Conservation (phyloP, 2,797 vertebrate species). For the Moxostoma hubbsi region DNA sequence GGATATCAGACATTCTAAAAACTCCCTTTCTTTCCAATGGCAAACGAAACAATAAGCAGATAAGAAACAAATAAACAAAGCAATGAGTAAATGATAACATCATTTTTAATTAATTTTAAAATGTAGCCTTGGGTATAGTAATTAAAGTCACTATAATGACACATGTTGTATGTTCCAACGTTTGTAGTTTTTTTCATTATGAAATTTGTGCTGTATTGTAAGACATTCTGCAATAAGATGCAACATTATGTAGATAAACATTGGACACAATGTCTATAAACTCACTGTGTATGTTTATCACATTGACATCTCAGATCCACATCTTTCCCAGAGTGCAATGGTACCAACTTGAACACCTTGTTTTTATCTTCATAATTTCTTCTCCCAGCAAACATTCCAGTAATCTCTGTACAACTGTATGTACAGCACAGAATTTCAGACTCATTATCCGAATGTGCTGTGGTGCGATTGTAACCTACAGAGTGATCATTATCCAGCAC, state of each 20-base stretch:
- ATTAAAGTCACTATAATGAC: no score
- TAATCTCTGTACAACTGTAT: conserved; percentile 12
- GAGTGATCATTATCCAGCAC: conserved; percentile 54
- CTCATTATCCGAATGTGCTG: conserved; percentile 49
- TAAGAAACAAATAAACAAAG: no score
- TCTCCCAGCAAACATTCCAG: conserved; percentile 16
- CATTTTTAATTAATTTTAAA: no score
- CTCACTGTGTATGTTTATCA: not conserved
- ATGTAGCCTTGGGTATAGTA: no score
- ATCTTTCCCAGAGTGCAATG: conserved; percentile 24
- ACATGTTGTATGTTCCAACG: no score
- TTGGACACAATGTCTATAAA: not conserved
- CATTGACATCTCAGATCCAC: not conserved
- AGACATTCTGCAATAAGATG: not conserved
- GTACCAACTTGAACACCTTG: not conserved
- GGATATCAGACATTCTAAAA: no score
- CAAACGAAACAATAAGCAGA: no score
- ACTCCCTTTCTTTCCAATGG: no score
- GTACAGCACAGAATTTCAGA: conserved; percentile 18
- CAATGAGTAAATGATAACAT: no score
- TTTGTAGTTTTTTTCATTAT: no score
- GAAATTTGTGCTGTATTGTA: no score
- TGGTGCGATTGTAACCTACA: conserved; percentile 48
- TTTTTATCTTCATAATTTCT: not conserved
- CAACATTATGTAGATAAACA: conserved; percentile 1